Evolutionary conservation across 2,113 vertebrate species (phyloP).

Genomic region (Antidorcas marsupialis): DNA sequence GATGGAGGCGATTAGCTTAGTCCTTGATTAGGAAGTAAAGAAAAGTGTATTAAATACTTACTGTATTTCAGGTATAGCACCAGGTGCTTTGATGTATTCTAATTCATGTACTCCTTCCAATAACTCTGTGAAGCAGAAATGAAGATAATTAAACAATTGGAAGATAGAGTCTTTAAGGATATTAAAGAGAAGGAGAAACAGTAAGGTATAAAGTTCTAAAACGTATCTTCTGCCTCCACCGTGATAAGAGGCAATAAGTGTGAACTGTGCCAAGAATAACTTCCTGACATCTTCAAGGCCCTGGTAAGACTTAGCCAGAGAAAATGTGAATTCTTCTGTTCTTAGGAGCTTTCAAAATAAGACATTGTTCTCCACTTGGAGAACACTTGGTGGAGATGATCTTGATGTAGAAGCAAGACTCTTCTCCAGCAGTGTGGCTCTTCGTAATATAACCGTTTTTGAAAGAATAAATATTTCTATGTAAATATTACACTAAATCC

Average conservation of each 20-base stretch:
- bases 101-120: background rate
- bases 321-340: background rate
- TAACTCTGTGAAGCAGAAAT: background rate
- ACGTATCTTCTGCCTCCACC: background rate
- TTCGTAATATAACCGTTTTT: background rate
- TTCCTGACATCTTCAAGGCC: background rate
- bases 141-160: background rate
- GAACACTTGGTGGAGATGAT: background rate
- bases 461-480: background rate
- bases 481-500: background rate
- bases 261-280: background rate
- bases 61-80: background rate
- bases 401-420: background rate
- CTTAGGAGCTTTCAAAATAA: background rate
- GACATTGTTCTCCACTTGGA: background rate
- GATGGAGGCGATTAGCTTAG: background rate
- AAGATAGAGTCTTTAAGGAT: background rate
- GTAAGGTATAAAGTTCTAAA: conserved; percentile 2
- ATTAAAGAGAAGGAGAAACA: background rate
- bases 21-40: background rate
- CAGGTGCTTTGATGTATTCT: background rate
- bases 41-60: background rate
- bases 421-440: background rate
- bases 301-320: background rate
- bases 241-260: background rate